These are phyloP conservation scores for Sarcophaga variegata DNA, from an alignment of 2,888 invertebrate genomes.

Conservation along the genomic window DNA sequence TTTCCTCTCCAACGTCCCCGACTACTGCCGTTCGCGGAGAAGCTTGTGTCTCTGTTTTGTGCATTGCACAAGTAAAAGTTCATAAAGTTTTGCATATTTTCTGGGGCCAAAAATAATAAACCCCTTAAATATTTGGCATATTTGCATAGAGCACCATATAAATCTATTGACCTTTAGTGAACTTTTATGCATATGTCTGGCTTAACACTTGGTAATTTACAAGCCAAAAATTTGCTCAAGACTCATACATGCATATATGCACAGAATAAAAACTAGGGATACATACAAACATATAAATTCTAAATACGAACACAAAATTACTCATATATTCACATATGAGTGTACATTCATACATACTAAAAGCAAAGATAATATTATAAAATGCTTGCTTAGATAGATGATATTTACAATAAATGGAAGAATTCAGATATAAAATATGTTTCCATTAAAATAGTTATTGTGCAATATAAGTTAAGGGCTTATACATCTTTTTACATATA, in stretches of 20 bases:
- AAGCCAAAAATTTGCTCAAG: conserved; percentile 62
- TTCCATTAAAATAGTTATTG: conserved; percentile 23
- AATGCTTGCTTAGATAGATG: neutral
- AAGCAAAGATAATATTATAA: neutral
- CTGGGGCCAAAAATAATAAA: conserved; percentile 64
- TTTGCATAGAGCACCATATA: conserved; percentile 66
- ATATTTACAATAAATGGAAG: too few relatives aligned
- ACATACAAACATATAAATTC: neutral
- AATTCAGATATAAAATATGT: neutral
- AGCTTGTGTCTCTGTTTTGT: conserved; percentile 41
- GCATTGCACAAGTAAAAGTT: conserved; percentile 43
- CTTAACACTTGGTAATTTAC: conserved; percentile 67
- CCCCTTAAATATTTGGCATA: conserved; percentile 69
- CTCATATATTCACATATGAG: neutral
- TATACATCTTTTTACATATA: conserved; percentile 16
- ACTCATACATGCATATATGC: conserved; percentile 15
- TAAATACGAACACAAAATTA: neutral
- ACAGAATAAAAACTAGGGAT: neutral
- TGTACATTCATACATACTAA: neutral
- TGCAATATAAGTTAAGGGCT: conserved; percentile 44
- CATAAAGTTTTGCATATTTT: conserved; percentile 52
- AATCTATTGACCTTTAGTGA: conserved; percentile 69
- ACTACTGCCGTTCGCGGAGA: neutral
- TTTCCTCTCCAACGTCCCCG: neutral
- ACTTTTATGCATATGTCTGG: conserved; percentile 69